Base-by-base conservation (phyloP, 2,113 vertebrate species). In the Stictonetta naevosa region DNA sequence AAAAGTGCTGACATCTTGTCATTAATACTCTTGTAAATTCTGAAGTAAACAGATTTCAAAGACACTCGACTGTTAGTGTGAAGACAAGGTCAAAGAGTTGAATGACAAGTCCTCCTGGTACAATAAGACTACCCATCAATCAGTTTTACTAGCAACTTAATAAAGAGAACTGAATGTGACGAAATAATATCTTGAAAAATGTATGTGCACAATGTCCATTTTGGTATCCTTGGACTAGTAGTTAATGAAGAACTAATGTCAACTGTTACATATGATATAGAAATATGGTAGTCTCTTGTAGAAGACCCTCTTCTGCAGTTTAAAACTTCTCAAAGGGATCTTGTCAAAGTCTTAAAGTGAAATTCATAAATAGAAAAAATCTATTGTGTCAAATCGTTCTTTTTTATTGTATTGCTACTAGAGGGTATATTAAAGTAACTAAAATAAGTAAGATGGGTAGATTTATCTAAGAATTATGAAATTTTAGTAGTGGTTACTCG, bases 1-100 rank as follows among this genome's bases (percentile, higher is more conserved):
- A 94, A 72, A 95, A 62, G 20, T 84, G 64, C 94, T 97, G 95
- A 92, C 88, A 85, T 87, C 59, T 73, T 96, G 90, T 94, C 95
- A 87, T 93, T 96, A 96, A 80, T 95, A 79, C 40, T 94, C 83
- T 81, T 90, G 83, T 85, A 97, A 92, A 93, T 90, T 94, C 87
- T 94, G 92, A 92, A 96, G 88, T 96, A 96, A 97, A 96, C 93
- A 93, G 86, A 87, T 96, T 94, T 96, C 93, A 95, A 93, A 97
- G 93, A 31, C 63, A 40, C 48, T 95, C 3, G 7, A 74, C 71
- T 91, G 74, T 82, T 86, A 74, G 52, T 87, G 81, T 91, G 68
- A 86, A 91, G 81, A 83, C 90, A 93, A 92, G 92, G 96, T 95
- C 88, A 96, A 88, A 95, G 90, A 86, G 60, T 67, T 92, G 95